phyloP scores from a whole-genome alignment of 2,113 vertebrate species.

The Miniopterus natalensis region DNA sequence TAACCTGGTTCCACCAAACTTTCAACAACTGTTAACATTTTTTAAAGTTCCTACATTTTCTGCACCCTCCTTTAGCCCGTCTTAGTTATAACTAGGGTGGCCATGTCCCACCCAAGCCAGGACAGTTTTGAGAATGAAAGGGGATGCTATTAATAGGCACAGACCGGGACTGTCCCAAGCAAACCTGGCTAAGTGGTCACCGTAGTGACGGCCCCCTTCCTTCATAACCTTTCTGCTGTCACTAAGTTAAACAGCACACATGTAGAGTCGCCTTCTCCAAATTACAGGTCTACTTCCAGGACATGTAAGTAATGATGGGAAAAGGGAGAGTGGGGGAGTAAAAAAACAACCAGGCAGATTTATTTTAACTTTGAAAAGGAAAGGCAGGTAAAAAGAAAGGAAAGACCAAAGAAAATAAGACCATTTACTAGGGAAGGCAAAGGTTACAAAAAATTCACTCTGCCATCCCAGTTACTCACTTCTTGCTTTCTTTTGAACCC shows the following conservation, averaged over 20 bases:
- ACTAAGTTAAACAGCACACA: not conserved
- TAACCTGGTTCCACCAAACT: conserved; percentile 32
- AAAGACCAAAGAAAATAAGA: conserved; percentile 33
- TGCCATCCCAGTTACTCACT: not conserved
- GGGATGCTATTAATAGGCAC: not conserved
- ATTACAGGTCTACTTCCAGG: not conserved
- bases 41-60: conserved; percentile 4
- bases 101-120: not conserved
- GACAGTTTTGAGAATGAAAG: conserved; percentile 41
- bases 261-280: not conserved
- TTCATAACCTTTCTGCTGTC: not conserved
- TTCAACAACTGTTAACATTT: conserved; percentile 30
- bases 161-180: not conserved
- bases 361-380: conserved; percentile 43
- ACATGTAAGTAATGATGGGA: not conserved
- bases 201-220: not conserved
- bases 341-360: conserved; percentile 2
- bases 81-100: not conserved
- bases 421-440: not conserved
- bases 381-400: not conserved
- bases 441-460: not conserved
- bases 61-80: not conserved
- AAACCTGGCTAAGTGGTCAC: not conserved
- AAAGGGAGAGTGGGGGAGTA: not conserved
- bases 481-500: not conserved